Evolutionary conservation across 2,888 invertebrate species (phyloP), one percentile per base, ranked within the genome.

Genomic region (Pyrgus malvae): DNA sequence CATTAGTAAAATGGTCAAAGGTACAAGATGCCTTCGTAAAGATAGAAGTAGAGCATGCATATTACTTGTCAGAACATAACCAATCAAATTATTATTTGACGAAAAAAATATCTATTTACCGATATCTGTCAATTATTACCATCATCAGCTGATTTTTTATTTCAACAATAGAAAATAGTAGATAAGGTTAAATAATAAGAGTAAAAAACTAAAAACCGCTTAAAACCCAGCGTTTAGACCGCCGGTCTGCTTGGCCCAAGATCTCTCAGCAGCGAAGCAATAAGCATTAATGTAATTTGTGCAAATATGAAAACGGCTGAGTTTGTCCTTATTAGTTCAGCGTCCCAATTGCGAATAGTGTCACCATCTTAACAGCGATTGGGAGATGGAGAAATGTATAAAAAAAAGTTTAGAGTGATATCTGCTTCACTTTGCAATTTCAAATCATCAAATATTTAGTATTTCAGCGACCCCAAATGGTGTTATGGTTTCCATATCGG

Each of bases 201-300:
- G n/a, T 17, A 17, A 11, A 6, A n/a, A 12, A 9, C 17, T 31
- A 8, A 48, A 48, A 46, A 33, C 17, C 9, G 19, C 14, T 7
- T 3, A 23, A 16, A 56, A 44, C n/a, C 29, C 42, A 12, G 50
- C 68, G 67, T 64, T 67, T 62, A 45, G 62, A 68, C 65, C 68
- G 70, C 71, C 65, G 58, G 69, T 74, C 64, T 73, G 66, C 63
- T 42, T 12, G 27, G 62, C 55, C 66, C 51, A 35, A 51, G 72
- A 67, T 71, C 73, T 65, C 67, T 59, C 65, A 65, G 66, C 64
- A 74, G 67, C 63, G 57, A 27, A 51, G 80, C 78, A 78, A 78
- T 81, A 76, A 83, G 75, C 76, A 71, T 82, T 84, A 81, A 83
- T 74, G 77, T 84, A 81, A 84, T 86, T 83, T 80, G 80, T 68